Evolutionary conservation across 2,113 vertebrate genomes (phyloP), one percentile per base, ranked within the genome.

Genomic region (Chunga burmeisteri): DNA sequence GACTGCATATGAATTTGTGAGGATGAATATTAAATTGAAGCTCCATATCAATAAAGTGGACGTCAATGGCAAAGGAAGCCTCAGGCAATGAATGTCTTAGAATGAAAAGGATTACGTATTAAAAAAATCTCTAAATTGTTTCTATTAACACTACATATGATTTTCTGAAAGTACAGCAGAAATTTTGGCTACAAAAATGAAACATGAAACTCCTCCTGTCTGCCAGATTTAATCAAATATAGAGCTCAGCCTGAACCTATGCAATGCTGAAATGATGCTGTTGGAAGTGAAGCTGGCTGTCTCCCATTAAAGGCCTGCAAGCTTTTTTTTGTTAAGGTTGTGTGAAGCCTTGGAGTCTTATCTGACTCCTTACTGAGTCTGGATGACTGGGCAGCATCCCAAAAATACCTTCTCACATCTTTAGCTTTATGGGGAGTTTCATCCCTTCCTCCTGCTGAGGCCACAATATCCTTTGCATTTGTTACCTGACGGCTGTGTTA

Each of bases 351-450:
- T 95, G 78, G 81, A 95, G 87, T 95, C 85, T 96, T 96, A 96
- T 94, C 93, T 90, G 92, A 96, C 81, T 96, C 92, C 90, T 95
- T 49, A 91, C 93, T 38, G 81, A 83, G 81, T 70, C 93, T 96
- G 94, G 92, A 96, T 90, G 71, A 49, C 90, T 97, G 96, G 95
- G 96, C 93, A 96, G 49, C 58, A 90, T 93, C 96, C 96, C 96
- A 96, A 88, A 96, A 97, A 96, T 97, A 93, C 90, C 92, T 97
- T 94, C 96, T 91, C 96, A 94, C 92, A 86, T 96, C 93, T 97
- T 96, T 90, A 96, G 94, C 93, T 96, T 97, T 94, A 96, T 50
- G 74, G 93, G 82, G 67, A 97, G 93, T 90, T 96, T 97, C 93
- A 95, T 96, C 96, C 90, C 78, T 94, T 94, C 62, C 96, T 96